Conservation (phyloP, 2,888 invertebrate genomes). For the Trichacis sp. region DNA sequence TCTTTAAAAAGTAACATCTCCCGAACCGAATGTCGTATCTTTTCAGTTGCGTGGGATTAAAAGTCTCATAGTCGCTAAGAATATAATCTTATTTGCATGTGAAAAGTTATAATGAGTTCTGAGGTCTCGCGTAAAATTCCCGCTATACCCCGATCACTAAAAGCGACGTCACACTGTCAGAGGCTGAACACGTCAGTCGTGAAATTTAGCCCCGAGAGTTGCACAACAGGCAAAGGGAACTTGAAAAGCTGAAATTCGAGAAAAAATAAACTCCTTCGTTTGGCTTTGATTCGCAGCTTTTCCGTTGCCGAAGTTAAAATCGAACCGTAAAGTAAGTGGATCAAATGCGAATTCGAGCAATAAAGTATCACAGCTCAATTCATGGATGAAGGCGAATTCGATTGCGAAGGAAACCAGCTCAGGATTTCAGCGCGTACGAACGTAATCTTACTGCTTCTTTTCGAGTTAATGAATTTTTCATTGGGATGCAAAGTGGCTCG, state of each 20-base stretch:
- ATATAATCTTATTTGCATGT: slow-evolving; percentile 32
- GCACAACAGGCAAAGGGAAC: slow-evolving; percentile 5
- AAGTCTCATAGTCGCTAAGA: slow-evolving; percentile 17
- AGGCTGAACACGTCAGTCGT: slow-evolving; percentile 17
- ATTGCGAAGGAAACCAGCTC: neutral
- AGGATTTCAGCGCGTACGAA: slow-evolving; percentile 6
- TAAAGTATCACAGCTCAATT: too few species aligned
- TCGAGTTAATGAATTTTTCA: slow-evolving; percentile 60
- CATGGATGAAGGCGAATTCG: neutral
- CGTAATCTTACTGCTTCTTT: slow-evolving; percentile 25
- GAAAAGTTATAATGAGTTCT: slow-evolving; percentile 30
- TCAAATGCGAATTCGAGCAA: too few species aligned
- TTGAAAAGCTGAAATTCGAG: neutral
- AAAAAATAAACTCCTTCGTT: too few species aligned
- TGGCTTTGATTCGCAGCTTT: too few species aligned
- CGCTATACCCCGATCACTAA: slow-evolving; percentile 10
- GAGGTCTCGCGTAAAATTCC: slow-evolving; percentile 26
- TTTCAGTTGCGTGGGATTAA: slow-evolving; percentile 14
- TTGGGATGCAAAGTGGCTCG: slow-evolving; percentile 60
- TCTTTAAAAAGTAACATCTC: slow-evolving; percentile 2
- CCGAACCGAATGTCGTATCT: slow-evolving; percentile 6
- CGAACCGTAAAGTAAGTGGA: too few species aligned
- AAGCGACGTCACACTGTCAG: slow-evolving; percentile 29
- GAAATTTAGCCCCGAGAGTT: slow-evolving; percentile 7
- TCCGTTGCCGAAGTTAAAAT: too few species aligned